These are phyloP conservation scores for Scaptodrosophila lebanonensis DNA, from an alignment of 1,140 invertebrate species.

Conservation along the genomic window DNA sequence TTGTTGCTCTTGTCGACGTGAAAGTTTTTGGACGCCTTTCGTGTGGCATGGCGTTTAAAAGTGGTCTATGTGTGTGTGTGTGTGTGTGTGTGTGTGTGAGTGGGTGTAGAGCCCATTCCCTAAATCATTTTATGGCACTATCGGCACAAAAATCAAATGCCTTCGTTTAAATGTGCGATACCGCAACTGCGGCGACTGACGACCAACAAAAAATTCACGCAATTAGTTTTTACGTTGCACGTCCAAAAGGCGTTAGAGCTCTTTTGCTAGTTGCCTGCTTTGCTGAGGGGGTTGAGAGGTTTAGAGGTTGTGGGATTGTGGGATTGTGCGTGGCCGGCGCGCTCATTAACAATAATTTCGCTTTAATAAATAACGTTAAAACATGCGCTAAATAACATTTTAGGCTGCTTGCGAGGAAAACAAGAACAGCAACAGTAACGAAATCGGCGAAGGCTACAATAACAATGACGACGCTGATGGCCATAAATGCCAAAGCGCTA, in stretches of 20 bases:
- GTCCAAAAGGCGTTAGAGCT: slow-evolving; percentile 69
- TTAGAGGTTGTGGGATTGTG: not conserved
- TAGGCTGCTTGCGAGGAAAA: slow-evolving; percentile 35
- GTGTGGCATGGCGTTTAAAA: not conserved
- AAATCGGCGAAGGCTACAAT: too few species aligned
- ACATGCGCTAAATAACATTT: slow-evolving; percentile 75
- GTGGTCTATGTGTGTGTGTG: not conserved
- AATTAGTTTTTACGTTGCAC: slow-evolving; percentile 55
- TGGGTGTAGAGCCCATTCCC: slow-evolving; percentile 33
- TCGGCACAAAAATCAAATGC: slow-evolving; percentile 72
- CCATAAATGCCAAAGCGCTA: slow-evolving; percentile 3
- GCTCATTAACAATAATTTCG: slow-evolving; percentile 74
- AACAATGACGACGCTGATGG: slow-evolving; percentile 12
- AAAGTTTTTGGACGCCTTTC: slow-evolving; percentile 5
- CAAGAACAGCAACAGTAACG: not conserved
- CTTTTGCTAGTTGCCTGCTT: slow-evolving; percentile 12
- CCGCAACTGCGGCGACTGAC: slow-evolving; percentile 43
- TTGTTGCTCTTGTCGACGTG: not conserved
- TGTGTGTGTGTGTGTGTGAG: not conserved
- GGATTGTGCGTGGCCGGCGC: not conserved
- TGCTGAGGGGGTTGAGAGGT: not conserved
- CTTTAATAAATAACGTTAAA: slow-evolving; percentile 75
- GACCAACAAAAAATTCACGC: slow-evolving; percentile 53
- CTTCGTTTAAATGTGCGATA: slow-evolving; percentile 74
- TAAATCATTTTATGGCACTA: slow-evolving; percentile 71